Evolutionary conservation across 2,113 vertebrate genomes (phyloP).

Genomic region (Catharus bicknelli): DNA sequence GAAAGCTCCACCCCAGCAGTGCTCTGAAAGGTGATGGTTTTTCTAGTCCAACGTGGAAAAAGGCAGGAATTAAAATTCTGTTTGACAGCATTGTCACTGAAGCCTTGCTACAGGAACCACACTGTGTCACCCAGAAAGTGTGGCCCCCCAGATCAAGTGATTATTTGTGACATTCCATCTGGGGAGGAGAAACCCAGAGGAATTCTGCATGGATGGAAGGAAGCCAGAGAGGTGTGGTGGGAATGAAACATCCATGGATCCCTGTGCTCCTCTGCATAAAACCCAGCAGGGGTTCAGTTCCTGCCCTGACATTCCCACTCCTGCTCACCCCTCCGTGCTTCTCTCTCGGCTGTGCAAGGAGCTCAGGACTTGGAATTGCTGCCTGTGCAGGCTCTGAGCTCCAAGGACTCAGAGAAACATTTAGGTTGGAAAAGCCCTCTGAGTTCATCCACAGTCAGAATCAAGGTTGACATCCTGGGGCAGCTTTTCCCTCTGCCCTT

Average conservation of each 20-base stretch:
- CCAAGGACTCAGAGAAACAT: not conserved
- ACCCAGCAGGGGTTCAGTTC: not conserved
- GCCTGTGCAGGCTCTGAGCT: not conserved
- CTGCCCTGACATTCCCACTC: not conserved
- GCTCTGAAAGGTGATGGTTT: not conserved
- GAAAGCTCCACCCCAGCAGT: not conserved
- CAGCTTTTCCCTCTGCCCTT: not conserved
- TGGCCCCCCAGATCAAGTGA: fast-evolving
- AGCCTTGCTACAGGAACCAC: not conserved
- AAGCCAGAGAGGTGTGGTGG: fast-evolving
- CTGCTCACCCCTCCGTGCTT: not conserved
- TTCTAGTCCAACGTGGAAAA: not conserved
- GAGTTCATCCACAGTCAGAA: not conserved
- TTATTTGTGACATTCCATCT: not conserved
- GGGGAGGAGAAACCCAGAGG: not conserved
- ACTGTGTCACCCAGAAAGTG: not conserved
- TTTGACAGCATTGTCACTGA: fast-evolving
- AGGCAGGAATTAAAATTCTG: not conserved
- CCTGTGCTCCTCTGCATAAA: fast-evolving
- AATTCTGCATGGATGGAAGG: not conserved
- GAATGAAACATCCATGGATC: not conserved
- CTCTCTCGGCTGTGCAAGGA: not conserved
- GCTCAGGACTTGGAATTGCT: not conserved
- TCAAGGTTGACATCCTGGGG: not conserved
- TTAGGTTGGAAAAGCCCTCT: not conserved